These are phyloP conservation scores for Istiophorus platypterus DNA, from an alignment of 2,113 vertebrate genomes.

Conservation along the genomic window DNA sequence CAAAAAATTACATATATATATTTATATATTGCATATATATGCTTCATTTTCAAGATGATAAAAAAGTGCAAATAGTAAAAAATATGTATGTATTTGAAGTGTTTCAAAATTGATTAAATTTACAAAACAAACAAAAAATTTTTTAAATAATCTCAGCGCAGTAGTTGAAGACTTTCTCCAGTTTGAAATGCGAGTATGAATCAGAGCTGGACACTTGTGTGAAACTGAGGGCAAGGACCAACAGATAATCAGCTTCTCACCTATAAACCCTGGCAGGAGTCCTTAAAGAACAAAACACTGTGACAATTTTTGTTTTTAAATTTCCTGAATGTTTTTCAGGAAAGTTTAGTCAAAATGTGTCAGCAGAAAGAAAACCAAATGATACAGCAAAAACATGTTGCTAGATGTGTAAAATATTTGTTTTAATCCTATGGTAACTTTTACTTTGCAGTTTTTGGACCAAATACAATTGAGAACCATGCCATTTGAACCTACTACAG, in stretches of 20 bases:
- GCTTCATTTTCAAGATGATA: neutral
- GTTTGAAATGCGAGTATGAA: neutral
- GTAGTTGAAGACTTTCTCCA: neutral
- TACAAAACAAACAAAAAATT: neutral
- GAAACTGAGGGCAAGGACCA: neutral
- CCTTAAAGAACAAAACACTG: neutral
- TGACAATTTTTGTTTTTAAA: neutral
- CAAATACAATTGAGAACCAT: constrained; percentile 16
- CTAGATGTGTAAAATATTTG: neutral
- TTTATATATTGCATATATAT: no score
- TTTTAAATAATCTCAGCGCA: neutral
- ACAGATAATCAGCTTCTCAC: neutral
- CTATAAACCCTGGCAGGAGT: neutral
- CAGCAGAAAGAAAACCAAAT: neutral
- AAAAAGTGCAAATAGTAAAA: neutral
- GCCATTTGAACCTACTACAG: neutral
- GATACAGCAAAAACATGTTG: neutral
- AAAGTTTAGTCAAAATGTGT: neutral
- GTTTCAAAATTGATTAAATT: neutral
- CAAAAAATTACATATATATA: no score
- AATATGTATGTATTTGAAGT: neutral
- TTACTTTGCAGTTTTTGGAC: constrained; percentile 1
- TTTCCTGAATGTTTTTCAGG: neutral
- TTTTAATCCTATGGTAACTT: neutral
- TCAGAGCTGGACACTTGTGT: neutral